A percentile compares a stretch with the other conserved stretches of the same genome.
These are phyloP conservation scores for Yasuhikotakia modesta DNA, from an alignment of 2,797 vertebrate species.

Conservation along the genomic window DNA sequence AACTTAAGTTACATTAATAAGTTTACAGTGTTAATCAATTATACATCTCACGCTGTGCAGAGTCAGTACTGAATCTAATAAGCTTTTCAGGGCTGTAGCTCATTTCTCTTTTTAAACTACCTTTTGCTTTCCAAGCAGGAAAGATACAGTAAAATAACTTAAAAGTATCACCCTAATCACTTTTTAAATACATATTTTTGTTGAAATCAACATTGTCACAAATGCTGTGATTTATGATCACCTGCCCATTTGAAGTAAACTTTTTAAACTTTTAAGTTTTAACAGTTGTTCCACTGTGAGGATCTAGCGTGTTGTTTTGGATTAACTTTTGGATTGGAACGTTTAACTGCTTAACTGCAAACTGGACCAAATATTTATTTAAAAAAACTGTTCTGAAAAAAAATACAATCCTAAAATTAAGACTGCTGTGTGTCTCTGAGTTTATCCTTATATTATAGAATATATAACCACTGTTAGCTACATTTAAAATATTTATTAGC, in stretches of 20 bases:
- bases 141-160: conserved; percentile 9
- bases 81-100: conserved; percentile 69
- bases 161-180: neutral
- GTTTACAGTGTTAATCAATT: conserved; percentile 66
- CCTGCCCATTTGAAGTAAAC: neutral
- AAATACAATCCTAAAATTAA: conserved; percentile 10
- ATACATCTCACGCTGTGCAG: conserved; percentile 41
- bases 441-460: neutral
- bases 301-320: neutral
- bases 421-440: neutral
- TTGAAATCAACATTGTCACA: no score
- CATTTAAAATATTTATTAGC: neutral
- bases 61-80: conserved; percentile 68
- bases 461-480: conserved; percentile 27
- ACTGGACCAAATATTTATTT: neutral
- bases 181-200: no score
- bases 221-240: no score
- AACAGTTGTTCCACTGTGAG: neutral
- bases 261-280: no score
- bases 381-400: conserved; percentile 24
- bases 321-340: neutral
- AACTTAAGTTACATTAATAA: conserved; percentile 69
- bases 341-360: neutral
- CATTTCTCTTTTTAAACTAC: conserved; percentile 13
- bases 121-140: conserved; percentile 35